Conservation (phyloP, 2,888 invertebrate genomes). For the Dryobotodes eremita region DNA sequence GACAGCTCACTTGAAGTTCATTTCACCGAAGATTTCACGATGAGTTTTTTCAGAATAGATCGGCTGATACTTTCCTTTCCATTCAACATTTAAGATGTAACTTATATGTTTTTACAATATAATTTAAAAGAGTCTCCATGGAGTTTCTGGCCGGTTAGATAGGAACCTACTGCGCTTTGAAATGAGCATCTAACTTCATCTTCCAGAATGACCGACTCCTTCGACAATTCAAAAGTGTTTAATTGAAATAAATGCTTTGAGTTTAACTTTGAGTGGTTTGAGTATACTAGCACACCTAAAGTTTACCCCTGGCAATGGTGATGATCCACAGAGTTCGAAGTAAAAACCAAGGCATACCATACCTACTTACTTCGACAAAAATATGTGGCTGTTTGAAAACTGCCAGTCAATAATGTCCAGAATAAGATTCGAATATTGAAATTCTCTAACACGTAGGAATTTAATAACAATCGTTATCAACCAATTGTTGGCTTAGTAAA, state of each 20-base stretch:
- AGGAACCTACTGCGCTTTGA: not conserved
- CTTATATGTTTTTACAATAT: not conserved
- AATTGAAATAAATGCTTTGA: not conserved
- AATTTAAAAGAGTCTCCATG: not conserved
- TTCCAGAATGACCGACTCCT: not conserved
- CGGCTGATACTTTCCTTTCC: not conserved
- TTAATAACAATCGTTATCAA: not conserved
- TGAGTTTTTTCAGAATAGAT: not conserved
- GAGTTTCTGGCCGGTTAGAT: not conserved
- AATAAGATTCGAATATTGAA: not conserved
- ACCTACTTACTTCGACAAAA: not conserved
- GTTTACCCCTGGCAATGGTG: not conserved
- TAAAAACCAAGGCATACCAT: not conserved
- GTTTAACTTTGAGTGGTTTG: not conserved
- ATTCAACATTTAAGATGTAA: not conserved
- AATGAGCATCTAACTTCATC: not conserved
- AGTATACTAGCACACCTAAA: not conserved
- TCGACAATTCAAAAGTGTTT: not conserved
- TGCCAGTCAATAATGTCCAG: not conserved
- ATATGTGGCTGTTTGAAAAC: not conserved
- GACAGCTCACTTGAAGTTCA: not conserved
- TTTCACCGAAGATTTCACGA: not conserved
- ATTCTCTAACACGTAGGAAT: not conserved
- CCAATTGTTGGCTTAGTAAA: not conserved
- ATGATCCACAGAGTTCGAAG: not conserved